These are phyloP conservation scores for Helleia helle DNA, from an alignment of 2,888 invertebrate genomes.

Conservation along the genomic window DNA sequence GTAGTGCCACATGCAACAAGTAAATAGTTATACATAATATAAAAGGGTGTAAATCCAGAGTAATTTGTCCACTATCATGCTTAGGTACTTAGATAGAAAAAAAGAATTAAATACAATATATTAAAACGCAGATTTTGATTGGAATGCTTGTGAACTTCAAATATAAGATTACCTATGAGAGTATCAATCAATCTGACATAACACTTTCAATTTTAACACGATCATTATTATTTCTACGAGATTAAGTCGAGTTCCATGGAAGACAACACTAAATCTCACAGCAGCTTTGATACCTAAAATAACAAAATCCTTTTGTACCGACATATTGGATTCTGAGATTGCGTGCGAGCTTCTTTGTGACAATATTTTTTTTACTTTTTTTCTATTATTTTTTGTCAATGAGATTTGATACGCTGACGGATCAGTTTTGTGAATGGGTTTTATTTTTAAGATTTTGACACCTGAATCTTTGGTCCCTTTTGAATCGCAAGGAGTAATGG, in stretches of 20 bases:
- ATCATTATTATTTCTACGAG: conserved; percentile 3
- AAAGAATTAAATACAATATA: too few species aligned
- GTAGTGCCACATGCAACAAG: too few species aligned
- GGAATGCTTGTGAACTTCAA: too few species aligned
- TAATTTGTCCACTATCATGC: too few species aligned
- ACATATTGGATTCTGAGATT: conserved; percentile 61
- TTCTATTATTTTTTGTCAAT: conserved; percentile 29
- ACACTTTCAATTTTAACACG: conserved; percentile 3
- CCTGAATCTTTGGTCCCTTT: conserved; percentile 57
- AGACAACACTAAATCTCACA: conserved; percentile 25
- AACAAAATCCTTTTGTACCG: conserved; percentile 46
- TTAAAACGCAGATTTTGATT: too few species aligned
- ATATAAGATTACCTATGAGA: too few species aligned
- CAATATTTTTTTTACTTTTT: conserved; percentile 33
- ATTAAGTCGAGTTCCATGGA: conserved; percentile 13
- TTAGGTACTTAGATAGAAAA: too few species aligned
- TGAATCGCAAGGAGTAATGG: conserved; percentile 28
- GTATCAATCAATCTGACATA: too few species aligned
- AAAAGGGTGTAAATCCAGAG: too few species aligned
- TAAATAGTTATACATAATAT: too few species aligned
- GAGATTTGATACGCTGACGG: conserved; percentile 64
- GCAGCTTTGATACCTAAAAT: conserved; percentile 52
- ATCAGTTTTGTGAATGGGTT: conserved; percentile 46
- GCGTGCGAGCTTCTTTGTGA: conserved; percentile 53
- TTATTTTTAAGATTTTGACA: conserved; percentile 53